These are phyloP conservation scores for Hecatera dysodea DNA, from an alignment of 2,888 invertebrate genomes.

Conservation along the genomic window DNA sequence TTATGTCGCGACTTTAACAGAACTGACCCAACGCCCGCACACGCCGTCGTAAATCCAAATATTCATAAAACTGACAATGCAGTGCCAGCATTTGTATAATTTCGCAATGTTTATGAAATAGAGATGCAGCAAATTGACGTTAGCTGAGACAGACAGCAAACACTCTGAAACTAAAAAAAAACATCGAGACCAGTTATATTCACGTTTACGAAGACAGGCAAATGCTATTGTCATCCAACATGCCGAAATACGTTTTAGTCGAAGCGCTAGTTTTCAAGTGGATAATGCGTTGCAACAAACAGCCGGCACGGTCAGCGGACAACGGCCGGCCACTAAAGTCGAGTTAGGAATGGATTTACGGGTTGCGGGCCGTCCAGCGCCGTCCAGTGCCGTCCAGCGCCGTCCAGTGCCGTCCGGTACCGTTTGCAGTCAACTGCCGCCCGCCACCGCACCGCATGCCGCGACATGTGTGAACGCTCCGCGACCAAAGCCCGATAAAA, in stretches of 20 bases:
- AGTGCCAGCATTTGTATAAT: slow-evolving; percentile 64
- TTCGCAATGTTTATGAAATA: slow-evolving; percentile 59
- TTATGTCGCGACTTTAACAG: slow-evolving; percentile 60
- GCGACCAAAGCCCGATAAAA: slow-evolving; percentile 77
- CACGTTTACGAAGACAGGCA: slow-evolving; percentile 36
- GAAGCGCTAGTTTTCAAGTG: slow-evolving; percentile 65
- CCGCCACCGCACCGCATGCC: slow-evolving; percentile 72
- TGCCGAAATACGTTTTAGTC: slow-evolving; percentile 58
- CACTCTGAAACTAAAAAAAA: slow-evolving; percentile 16
- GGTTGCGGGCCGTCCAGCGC: slow-evolving; percentile 65
- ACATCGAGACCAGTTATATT: slow-evolving; percentile 9
- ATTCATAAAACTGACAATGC: slow-evolving; percentile 70
- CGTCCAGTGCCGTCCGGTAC: slow-evolving; percentile 52
- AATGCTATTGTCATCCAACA: slow-evolving; percentile 49
- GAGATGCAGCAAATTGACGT: slow-evolving; percentile 45
- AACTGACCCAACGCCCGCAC: slow-evolving; percentile 64
- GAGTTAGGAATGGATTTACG: slow-evolving; percentile 89
- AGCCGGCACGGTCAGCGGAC: slow-evolving; percentile 68
- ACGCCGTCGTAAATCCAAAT: slow-evolving; percentile 61
- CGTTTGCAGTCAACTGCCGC: slow-evolving; percentile 58
- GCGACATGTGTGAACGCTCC: slow-evolving; percentile 83
- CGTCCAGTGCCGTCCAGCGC: slow-evolving; percentile 50
- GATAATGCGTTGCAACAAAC: slow-evolving; percentile 81
- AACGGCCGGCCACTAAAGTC: slow-evolving; percentile 78
- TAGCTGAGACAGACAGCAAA: slow-evolving; percentile 25